These are phyloP conservation scores for Thermophis baileyi DNA, from an alignment of 2,113 vertebrate genomes.

Conservation along the genomic window DNA sequence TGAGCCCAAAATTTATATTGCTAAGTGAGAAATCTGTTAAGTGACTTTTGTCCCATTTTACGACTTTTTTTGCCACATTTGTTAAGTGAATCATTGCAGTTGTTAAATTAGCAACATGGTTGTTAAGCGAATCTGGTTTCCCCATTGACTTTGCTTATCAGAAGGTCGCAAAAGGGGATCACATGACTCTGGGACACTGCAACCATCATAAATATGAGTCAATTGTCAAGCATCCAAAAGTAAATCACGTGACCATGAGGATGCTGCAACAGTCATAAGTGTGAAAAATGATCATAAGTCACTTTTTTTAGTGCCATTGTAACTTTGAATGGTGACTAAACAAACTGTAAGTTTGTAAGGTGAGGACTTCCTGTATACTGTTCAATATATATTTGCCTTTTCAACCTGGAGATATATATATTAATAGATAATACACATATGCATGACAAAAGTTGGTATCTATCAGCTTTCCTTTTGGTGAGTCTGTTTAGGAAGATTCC, in stretches of 20 bases:
- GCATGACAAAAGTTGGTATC: not conserved
- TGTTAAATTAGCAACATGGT: no score
- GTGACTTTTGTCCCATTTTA: not conserved
- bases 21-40: not conserved
- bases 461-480: not conserved
- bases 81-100: no score
- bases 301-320: not conserved
- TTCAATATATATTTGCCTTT: not conserved
- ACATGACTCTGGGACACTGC: not conserved
- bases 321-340: not conserved
- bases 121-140: not conserved
- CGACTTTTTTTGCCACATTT: not conserved
- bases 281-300: not conserved
- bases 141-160: not conserved
- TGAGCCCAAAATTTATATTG: not conserved
- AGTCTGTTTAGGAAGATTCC: not conserved
- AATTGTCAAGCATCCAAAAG: not conserved
- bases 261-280: not conserved
- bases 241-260: no score
- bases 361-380: not conserved
- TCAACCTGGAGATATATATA: not conserved
- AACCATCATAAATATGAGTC: not conserved
- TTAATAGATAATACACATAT: not conserved
- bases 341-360: not conserved
- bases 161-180: not conserved